A percentile compares a stretch with the other conserved stretches of the same genome.
phyloP scores from a whole-genome alignment of 2,797 vertebrate genomes.

The Gadopsis bispinosus region DNA sequence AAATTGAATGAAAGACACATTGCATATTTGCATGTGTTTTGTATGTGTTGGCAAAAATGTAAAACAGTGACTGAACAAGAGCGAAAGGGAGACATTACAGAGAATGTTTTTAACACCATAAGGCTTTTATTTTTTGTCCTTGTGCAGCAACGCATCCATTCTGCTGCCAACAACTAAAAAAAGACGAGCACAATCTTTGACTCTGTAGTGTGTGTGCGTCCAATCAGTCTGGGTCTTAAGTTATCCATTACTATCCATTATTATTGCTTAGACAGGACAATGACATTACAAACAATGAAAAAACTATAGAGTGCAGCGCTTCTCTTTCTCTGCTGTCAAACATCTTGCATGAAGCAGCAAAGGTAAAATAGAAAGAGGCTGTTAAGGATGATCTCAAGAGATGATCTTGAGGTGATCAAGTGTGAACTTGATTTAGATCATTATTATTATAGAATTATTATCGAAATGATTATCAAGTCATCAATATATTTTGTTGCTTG shows the following conservation, averaged over 20 bases:
- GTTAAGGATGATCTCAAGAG: background rate
- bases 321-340: background rate
- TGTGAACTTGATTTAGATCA: background rate
- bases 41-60: conserved; percentile 28
- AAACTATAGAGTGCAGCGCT: background rate
- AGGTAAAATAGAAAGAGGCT: background rate
- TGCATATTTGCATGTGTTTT: conserved; percentile 31
- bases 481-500: background rate
- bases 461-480: too few species aligned
- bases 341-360: conserved; percentile 5
- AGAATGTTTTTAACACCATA: conserved; percentile 14
- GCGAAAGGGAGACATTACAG: conserved; percentile 7
- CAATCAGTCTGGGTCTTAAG: conserved; percentile 9
- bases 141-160: conserved; percentile 15
- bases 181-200: background rate
- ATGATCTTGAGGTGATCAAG: too few species aligned
- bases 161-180: conserved; percentile 26
- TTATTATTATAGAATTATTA: too few species aligned
- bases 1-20: conserved; percentile 17
- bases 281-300: conserved; percentile 23
- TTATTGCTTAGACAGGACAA: conserved; percentile 34
- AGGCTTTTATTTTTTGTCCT: conserved; percentile 19
- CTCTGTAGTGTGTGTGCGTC: conserved; percentile 7
- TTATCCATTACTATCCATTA: conserved; percentile 6
- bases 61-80: conserved; percentile 18